A percentile compares a stretch with the other conserved stretches of the same genome.
Evolutionary conservation across 2,797 vertebrate species (phyloP).

Genomic region (Hippopotamyrus pictus): DNA sequence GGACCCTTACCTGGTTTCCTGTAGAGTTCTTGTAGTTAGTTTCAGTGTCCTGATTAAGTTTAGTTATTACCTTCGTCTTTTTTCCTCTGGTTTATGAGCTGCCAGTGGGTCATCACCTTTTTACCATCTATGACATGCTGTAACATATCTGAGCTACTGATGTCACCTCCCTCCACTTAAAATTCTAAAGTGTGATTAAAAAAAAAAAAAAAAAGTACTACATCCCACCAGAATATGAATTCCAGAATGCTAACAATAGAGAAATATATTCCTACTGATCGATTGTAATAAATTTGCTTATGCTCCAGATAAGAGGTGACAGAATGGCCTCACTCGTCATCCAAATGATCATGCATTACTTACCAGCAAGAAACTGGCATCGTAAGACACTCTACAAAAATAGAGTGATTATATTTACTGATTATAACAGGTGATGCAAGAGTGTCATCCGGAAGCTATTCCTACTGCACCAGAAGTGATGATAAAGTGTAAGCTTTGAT

Average conservation of each 20-base stretch:
- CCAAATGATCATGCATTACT: background rate
- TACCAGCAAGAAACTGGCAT: background rate
- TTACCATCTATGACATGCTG: background rate
- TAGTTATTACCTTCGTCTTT: background rate
- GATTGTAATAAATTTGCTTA: background rate
- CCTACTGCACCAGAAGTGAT: background rate
- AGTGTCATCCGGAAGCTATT: background rate
- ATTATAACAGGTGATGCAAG: background rate
- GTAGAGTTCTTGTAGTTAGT: background rate
- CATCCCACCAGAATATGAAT: background rate
- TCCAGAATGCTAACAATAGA: background rate
- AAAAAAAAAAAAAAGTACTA: background rate
- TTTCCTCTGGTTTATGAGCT: background rate
- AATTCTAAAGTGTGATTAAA: background rate
- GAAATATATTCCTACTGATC: background rate
- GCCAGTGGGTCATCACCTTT: background rate
- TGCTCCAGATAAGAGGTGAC: background rate
- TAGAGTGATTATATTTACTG: background rate
- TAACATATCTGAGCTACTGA: background rate
- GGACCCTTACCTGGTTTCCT: background rate
- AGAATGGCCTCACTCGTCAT: background rate
- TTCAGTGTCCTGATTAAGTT: background rate
- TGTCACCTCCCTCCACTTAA: background rate
- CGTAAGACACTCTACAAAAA: background rate
- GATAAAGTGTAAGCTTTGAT: background rate